Base-by-base conservation (phyloP, 2,113 vertebrate genomes). In the Pelusios castaneus region DNA sequence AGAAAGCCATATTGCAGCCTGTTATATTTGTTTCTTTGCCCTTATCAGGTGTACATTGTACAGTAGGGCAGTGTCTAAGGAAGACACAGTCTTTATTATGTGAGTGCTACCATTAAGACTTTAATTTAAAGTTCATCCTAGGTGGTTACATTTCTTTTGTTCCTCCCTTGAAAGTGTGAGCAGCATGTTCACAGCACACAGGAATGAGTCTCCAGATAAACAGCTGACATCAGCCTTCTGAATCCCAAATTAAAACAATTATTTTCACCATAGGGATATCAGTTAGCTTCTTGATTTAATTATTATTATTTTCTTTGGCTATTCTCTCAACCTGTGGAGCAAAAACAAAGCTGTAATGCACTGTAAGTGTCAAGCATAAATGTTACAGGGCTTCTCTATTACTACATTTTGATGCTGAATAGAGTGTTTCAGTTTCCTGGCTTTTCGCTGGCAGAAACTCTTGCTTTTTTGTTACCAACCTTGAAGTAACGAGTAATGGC, bases 161-260 rank as follows among this genome's bases (percentile, higher is more conserved):
- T 91, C 80, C 76, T 80, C 14, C 4, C 12, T 43, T 56, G 17
- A 12, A 73, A 58, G 10, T 85, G 34, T 10, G 78, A 94, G 79
- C 52, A 83, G 43, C 41, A 8, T 43, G 34, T 77, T 47, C 88
- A 34, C 13, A 89, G 51, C 58, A 76, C 4, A 85, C n/a, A 47
- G 47, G 16, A 76, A 67, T 27, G 79, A 87, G 10, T 43, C 24
- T 75, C n/a, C 89, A 6, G 3, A 95, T 22, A 86, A 91, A 58
- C 2, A 27, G 7, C 8, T 92, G 13, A 90, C 31, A 49, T 60
- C 2, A 4, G 5, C 51, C n/a, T 93, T 73, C 31, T n/a, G 60
- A 83, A 91, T 87, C 34, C 27, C 63, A 93, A 95, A 93, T 89
- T 77, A 92, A 95, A 94, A 58, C 56, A 79, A 54, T 81, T 75